Conservation (phyloP, 2,113 vertebrate genomes). For the Solea solea region DNA sequence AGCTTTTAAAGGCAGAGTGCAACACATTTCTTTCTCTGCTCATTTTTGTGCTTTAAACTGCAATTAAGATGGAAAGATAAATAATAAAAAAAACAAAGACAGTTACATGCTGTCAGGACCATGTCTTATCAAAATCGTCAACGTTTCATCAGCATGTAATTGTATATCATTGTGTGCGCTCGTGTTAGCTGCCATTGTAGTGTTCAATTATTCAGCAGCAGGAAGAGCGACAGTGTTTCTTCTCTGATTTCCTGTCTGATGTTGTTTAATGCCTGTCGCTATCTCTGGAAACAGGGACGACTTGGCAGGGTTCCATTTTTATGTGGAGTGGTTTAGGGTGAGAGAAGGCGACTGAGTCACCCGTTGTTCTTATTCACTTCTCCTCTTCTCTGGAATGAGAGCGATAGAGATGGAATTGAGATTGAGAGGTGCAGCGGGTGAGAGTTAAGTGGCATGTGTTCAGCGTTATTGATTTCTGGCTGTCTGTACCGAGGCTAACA, state of each 20-base stretch:
- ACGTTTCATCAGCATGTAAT: conserved; percentile 51
- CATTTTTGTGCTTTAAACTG: too few relatives aligned
- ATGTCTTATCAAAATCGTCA: conserved; percentile 56
- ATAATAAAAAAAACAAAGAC: conserved; percentile 8
- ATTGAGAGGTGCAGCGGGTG: conserved; percentile 15
- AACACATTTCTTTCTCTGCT: too few relatives aligned
- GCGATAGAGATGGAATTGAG: background rate
- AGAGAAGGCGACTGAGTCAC: background rate
- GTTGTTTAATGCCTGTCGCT: conserved; percentile 38
- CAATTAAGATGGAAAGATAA: background rate
- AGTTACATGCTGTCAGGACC: conserved; percentile 23
- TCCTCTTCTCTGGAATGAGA: conserved; percentile 12
- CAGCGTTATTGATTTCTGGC: conserved; percentile 67
- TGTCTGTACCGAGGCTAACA: conserved; percentile 57
- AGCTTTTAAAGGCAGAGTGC: too few relatives aligned
- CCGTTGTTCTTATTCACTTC: background rate
- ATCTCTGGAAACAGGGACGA: conserved; percentile 45
- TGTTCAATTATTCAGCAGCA: conserved; percentile 69
- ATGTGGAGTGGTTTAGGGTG: background rate
- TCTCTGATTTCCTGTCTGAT: conserved; percentile 61
- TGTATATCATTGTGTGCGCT: conserved; percentile 14
- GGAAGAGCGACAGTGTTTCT: conserved; percentile 42
- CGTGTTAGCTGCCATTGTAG: conserved; percentile 48
- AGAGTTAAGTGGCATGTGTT: conserved; percentile 63
- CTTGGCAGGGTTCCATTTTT: conserved; percentile 4